Evolutionary conservation across 30 jellyfish, hydroid and myxozoan species (phyloP).

Genomic region (Catostylus mosaicus): DNA sequence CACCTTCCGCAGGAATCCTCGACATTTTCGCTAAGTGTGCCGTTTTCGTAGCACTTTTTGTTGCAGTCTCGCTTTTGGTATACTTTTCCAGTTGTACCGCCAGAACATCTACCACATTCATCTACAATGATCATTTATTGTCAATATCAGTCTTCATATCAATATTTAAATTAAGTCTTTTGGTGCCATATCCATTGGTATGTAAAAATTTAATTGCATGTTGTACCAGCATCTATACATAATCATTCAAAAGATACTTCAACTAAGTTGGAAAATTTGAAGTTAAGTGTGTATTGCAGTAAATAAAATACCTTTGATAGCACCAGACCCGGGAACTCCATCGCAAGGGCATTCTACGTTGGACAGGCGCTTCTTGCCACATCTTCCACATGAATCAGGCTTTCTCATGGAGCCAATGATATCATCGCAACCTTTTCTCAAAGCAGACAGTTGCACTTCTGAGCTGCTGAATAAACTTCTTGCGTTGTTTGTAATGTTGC

Average conservation of each 20-base stretch:
- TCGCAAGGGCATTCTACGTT: constrained; percentile 42
- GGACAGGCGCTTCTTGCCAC: constrained; percentile 23
- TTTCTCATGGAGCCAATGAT: constrained; percentile 26
- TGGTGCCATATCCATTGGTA: too few species aligned
- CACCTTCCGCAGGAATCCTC: constrained; percentile 63
- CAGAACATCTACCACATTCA: constrained; percentile 34
- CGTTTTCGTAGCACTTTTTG: constrained; percentile 38
- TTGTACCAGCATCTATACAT: too few species aligned
- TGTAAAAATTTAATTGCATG: too few species aligned
- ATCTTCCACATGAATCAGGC: constrained; percentile 36
- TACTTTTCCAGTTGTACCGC: constrained; percentile 30
- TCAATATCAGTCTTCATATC: too few species aligned
- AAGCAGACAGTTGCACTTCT: constrained; percentile 25
- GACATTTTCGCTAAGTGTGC: constrained; percentile 46
- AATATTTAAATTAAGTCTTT: too few species aligned
- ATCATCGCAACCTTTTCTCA: constrained; percentile 62
- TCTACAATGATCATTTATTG: constrained; percentile 18
- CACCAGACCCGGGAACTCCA: constrained; percentile 36
- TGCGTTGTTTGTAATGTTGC: constrained; percentile 25
- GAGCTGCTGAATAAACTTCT: constrained; percentile 10
- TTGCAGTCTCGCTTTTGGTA: constrained; percentile 52
- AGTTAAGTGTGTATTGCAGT: too few species aligned
- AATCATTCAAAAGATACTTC: too few species aligned
- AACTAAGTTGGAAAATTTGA: too few species aligned
- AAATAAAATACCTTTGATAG: constrained; percentile 25